phyloP scores from a whole-genome alignment of 2,888 invertebrate genomes.

The Brachyptera risi region DNA sequence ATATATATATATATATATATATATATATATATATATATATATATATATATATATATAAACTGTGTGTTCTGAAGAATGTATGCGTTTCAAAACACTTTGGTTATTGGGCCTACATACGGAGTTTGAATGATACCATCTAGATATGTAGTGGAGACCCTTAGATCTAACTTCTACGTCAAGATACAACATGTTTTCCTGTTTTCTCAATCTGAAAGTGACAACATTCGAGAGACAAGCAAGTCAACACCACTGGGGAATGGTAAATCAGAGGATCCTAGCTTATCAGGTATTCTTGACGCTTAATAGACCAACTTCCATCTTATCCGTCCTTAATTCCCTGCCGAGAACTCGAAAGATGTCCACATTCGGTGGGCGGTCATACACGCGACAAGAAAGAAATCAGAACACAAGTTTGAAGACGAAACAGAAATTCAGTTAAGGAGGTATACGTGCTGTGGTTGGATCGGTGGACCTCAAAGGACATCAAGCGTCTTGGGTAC shows the following conservation, averaged over 20 bases:
- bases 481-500: slow-evolving; percentile 3
- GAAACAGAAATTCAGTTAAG: slow-evolving; percentile 29
- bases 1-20: too few relatives aligned
- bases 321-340: slow-evolving; percentile 8
- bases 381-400: slow-evolving; percentile 1
- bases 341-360: slow-evolving; percentile 1
- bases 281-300: slow-evolving; percentile 29
- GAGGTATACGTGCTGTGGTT: slow-evolving; percentile 29
- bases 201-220: slow-evolving; percentile 27
- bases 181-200: background rate
- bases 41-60: too few relatives aligned
- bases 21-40: too few relatives aligned
- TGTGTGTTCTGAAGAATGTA: too few relatives aligned
- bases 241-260: slow-evolving; percentile 26
- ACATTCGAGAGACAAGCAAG: slow-evolving; percentile 21
- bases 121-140: too few relatives aligned
- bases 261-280: slow-evolving; percentile 24
- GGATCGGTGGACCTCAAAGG: slow-evolving; percentile 24
- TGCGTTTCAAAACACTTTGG: too few relatives aligned
- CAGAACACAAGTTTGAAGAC: slow-evolving; percentile 21
- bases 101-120: too few relatives aligned
- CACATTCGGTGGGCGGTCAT: background rate
- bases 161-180: background rate
- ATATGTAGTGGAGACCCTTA: too few relatives aligned
- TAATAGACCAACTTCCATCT: slow-evolving; percentile 13